Base-by-base conservation (phyloP, 2,797 vertebrate species). In the Scolopax bukidnonensis region DNA sequence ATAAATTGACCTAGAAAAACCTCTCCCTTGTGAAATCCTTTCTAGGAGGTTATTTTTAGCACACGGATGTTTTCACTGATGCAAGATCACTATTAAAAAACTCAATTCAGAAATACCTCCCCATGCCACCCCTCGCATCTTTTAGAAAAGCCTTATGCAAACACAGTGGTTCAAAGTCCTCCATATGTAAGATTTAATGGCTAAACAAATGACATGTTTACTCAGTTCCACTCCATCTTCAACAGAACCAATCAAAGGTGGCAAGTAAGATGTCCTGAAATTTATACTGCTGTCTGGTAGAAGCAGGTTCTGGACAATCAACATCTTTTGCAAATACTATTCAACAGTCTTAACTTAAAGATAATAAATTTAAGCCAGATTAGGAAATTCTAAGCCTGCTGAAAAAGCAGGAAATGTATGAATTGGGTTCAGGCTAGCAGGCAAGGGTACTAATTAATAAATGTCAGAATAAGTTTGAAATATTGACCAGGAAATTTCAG, bases 131-230 rank as follows among this genome's bases (percentile, higher is more conserved):
- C 40, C 15, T 5, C 17, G 24, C 21, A 47, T 18, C 20, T 9
- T 24, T 27, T 0, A 1, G 6, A 21, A 51, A 45, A 88, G 20
- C 45, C 48, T 89, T 13, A 3, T 38, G n/a, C 23, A 36, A 32
- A 4, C 1, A 8, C 4, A 23, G 33, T 8, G 50, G 21, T 25
- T 38, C 9, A 16, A 75, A 69, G 8, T 47, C 24, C 30, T 25
- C 5, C 3, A 7, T 3, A 13, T 6, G 4, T 11, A 28, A 40
- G 38, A 43, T n/a, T 45, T 23, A 18, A 63, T 4, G 32, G 41
- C 19, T 61, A 28, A 61, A 73, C 3, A 30, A 32, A 63, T 2
- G 14, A 50, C 2, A 1, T 0, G 6, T 4, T 11, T 10, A 38
- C 38, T 76, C 41, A 38, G 43, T 40, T 75, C 38, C 51, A 38